Evolutionary conservation across 2,888 invertebrate genomes (phyloP), one percentile per base, ranked within the genome.

Genomic region (Ischnus inquisitorius): DNA sequence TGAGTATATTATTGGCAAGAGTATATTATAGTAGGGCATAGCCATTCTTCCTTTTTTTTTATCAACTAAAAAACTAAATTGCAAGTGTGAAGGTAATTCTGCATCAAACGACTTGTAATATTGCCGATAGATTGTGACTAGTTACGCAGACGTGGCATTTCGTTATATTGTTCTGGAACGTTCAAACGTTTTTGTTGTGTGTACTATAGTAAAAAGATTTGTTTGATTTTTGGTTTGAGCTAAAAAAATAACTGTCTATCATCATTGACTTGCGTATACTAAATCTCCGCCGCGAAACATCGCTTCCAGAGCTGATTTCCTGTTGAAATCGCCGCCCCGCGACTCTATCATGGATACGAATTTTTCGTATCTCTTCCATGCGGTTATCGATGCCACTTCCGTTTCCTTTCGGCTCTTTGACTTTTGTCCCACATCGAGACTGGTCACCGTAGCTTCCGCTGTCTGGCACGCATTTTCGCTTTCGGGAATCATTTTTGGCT

Each of bases 201-300:
- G 6, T 48, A 22, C 1, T n/a, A 43, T 62, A 43, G 14, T 1
- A 28, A 19, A 1, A 71, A 41, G 16, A 39, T 71, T 41, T 51
- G 51, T 16, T 19, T 16, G 28, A 3, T 46, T 16, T 14, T 25
- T 0, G 12, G 39, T 48, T 74, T 74, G 34, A 78, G 43, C 76
- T 77, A 82, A 69, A 39, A 46, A n/a, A 22, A 19, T 22, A 34
- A 1, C 39, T 16, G 16, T 41, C 8, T 28, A n/a, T 79, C 14
- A 86, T 90, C 91, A 89, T 46, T 90, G 89, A 83, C 85, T 89
- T 16, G 85, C 88, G 78, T 93, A 93, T 77, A 90, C 88, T 67
- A 93, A 90, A 89, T 93, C 90, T 62, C 88, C 88, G 10, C 93
- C 93, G 34, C 92, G 92, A 84, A 92, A 93, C 88, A 92, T 91